phyloP scores from a whole-genome alignment of 2,113 vertebrate species.

The Lonchura striata region DNA sequence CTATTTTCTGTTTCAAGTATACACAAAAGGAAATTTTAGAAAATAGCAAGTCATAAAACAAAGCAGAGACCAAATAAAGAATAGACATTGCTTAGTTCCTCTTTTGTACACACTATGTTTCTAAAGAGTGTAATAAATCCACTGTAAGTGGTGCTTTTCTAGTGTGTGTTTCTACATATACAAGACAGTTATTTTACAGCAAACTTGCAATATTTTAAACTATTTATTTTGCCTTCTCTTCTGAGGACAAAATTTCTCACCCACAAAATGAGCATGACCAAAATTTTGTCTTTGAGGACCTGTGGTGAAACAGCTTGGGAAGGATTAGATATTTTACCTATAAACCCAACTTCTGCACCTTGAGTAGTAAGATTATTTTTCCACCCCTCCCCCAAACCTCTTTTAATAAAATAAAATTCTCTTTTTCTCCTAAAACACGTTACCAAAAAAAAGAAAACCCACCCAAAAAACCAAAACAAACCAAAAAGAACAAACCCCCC shows the following conservation, averaged over 20 bases:
- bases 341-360: neutral
- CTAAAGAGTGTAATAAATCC: neutral
- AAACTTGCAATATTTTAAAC: neutral
- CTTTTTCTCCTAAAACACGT: neutral
- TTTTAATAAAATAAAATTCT: too few species aligned
- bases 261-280: neutral
- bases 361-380: neutral
- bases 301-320: neutral
- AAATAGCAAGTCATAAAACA: neutral
- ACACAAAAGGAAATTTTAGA: neutral
- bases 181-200: neutral
- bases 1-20: neutral
- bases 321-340: neutral
- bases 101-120: rapidly evolving
- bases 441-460: rapidly evolving
- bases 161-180: neutral
- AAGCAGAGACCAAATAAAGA: neutral
- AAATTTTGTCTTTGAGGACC: neutral
- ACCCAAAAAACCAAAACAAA: too few species aligned
- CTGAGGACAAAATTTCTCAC: neutral
- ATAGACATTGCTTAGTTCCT: rapidly evolving
- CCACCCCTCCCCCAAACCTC: neutral
- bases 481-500: too few species aligned
- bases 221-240: neutral
- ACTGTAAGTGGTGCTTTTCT: neutral